Evolutionary conservation across 2,113 vertebrate genomes (phyloP).

Genomic region (Microtus pennsylvanicus): DNA sequence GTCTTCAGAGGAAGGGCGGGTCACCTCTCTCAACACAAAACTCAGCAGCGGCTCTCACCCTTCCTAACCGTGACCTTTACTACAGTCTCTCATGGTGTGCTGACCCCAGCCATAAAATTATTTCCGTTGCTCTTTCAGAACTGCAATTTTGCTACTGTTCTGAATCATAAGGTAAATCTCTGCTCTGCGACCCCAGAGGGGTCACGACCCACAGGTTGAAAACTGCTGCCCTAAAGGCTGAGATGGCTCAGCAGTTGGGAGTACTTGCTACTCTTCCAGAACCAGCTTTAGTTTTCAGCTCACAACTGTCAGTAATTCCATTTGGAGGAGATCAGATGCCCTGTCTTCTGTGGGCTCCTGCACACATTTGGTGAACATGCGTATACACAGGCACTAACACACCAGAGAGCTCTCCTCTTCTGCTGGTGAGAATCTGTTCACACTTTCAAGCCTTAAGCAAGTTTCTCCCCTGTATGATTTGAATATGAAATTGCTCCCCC

Average conservation of each 20-base stretch:
- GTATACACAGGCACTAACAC: neutral
- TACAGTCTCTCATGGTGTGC: neutral
- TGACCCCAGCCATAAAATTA: neutral
- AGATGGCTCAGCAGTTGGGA: neutral
- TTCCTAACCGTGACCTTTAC: neutral
- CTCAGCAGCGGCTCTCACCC: neutral
- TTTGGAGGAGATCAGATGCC: neutral
- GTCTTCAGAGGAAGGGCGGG: neutral
- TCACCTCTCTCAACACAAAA: slow-evolving; percentile 21
- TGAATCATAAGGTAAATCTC: neutral
- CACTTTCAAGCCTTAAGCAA: neutral
- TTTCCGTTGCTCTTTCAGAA: neutral
- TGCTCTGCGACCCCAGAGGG: neutral
- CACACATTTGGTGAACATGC: no score
- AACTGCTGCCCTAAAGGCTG: neutral
- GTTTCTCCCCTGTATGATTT: neutral
- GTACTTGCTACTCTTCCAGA: neutral
- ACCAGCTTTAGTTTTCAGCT: neutral
- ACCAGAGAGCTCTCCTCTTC: neutral
- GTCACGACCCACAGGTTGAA: neutral
- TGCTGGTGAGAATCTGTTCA: neutral
- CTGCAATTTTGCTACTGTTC: neutral
- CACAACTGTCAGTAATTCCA: neutral
- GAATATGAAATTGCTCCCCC: neutral
- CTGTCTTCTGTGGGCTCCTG: neutral